Conservation (phyloP, 2,888 invertebrate species). For the Athrips mouffetella region DNA sequence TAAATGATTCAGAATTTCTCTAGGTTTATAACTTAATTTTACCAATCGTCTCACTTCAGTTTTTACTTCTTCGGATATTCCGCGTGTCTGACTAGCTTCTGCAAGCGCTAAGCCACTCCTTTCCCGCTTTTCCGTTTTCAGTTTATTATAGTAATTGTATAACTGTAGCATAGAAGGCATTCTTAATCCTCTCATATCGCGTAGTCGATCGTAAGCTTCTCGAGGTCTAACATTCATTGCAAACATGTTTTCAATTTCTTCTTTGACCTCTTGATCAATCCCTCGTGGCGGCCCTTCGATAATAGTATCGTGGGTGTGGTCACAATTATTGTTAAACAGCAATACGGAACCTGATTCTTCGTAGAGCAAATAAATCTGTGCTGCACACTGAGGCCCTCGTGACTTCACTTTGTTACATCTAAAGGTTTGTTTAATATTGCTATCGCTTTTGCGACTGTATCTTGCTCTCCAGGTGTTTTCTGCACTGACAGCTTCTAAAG, state of each 20-base stretch:
- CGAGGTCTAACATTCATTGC: not conserved
- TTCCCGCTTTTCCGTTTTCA: not conserved
- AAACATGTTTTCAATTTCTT: not conserved
- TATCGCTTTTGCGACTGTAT: not conserved
- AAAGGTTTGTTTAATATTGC: not conserved
- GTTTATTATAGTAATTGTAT: not conserved
- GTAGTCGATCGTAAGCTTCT: not conserved
- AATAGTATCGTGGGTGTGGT: not conserved
- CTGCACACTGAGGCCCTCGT: not conserved
- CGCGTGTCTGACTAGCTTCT: not conserved
- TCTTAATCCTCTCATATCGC: slow-evolving; percentile 2
- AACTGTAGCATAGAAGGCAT: not conserved
- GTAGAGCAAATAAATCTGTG: not conserved
- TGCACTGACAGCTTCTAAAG: not conserved
- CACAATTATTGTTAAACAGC: slow-evolving; percentile 2
- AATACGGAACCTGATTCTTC: not conserved
- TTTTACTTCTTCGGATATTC: not conserved
- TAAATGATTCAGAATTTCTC: not conserved
- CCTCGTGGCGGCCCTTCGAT: not conserved
- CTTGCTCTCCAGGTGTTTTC: not conserved
- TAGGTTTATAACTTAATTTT: not conserved
- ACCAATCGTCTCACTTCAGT: not conserved
- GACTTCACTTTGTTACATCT: not conserved
- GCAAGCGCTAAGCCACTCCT: not conserved
- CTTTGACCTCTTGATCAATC: not conserved